phyloP scores from a whole-genome alignment of 2,888 invertebrate genomes.

The Muscina levida region DNA sequence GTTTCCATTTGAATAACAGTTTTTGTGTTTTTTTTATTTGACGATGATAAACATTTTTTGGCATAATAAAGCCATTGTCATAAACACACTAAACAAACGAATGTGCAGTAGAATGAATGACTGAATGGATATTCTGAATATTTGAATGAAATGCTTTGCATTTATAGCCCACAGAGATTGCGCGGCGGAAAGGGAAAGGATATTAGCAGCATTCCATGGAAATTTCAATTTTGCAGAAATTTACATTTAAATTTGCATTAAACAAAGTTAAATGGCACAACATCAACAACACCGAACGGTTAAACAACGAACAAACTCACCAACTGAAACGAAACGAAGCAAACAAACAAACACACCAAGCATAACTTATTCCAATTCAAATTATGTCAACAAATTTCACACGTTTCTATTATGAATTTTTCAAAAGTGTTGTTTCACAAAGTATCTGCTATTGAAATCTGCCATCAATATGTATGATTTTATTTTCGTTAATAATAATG shows the following conservation, averaged over 20 bases:
- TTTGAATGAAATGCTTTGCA: constrained; percentile 29
- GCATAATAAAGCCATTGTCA: constrained; percentile 37
- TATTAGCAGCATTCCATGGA: constrained; percentile 30
- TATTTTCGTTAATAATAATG: constrained; percentile 21
- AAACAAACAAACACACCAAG: constrained; percentile 7
- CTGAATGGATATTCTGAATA: too few relatives aligned
- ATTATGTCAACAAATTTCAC: constrained; percentile 36
- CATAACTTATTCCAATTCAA: constrained; percentile 36
- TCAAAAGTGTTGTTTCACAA: constrained; percentile 18
- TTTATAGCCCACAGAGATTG: neutral
- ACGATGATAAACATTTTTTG: constrained; percentile 29
- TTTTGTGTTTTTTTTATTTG: constrained; percentile 27
- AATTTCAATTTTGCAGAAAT: constrained; percentile 27
- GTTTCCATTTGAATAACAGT: constrained; percentile 58
- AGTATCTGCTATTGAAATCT: constrained; percentile 30
- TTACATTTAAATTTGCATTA: constrained; percentile 21
- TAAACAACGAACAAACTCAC: neutral
- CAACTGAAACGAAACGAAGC: constrained; percentile 6
- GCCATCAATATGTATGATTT: constrained; percentile 21
- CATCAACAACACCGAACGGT: neutral
- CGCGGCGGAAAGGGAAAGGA: constrained; percentile 2
- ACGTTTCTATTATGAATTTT: constrained; percentile 30
- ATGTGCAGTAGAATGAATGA: neutral
- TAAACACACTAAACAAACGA: constrained; percentile 37
- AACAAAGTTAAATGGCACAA: neutral